Percentiles rank a stretch among this genome's conserved stretches.
These are phyloP conservation scores for Apis mellifera DNA, from an alignment of 1,140 invertebrate genomes.

Conservation along the genomic window Amel_HAv3.1 CM009937.2:11149001-11149500, in stretches of 20 bases:
- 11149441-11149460: no score
- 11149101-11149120: not conserved
- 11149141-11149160: not conserved
- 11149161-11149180: not conserved
- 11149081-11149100: not conserved
- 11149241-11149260: not conserved
- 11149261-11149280: constrained; percentile 21
- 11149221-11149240: not conserved
- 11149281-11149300: constrained; percentile 17
- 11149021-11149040: not conserved
- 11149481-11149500: no score
- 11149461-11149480: no score
- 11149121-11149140: not conserved
- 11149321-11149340: no score
- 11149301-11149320: constrained; percentile 15
- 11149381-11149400: not conserved
- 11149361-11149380: no score
- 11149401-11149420: no score
- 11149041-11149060: not conserved
- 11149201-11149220: not conserved
- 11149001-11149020: not conserved
- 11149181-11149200: not conserved
- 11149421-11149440: no score
- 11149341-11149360: no score
- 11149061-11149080: not conserved